phyloP scores from a whole-genome alignment of 2,113 vertebrate genomes.

The Mormyrus lacerda region DNA sequence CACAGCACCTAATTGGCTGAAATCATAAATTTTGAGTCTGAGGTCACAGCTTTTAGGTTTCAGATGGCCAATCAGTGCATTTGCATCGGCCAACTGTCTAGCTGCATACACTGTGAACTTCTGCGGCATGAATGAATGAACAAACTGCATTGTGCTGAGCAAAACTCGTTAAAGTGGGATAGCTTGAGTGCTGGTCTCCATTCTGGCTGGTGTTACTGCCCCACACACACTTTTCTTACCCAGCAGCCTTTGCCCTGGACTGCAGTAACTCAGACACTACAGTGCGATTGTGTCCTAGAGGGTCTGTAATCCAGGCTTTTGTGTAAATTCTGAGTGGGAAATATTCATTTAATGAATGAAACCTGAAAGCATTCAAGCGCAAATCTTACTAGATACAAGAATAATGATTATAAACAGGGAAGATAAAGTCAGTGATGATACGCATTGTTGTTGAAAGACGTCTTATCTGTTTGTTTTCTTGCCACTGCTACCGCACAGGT shows the following conservation, averaged over 20 bases:
- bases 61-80: not conserved
- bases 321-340: conserved; percentile 47
- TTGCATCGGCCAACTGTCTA: not conserved
- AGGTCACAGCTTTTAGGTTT: not conserved
- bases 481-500: conserved; percentile 36
- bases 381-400: conserved; percentile 41
- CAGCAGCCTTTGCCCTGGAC: conserved; percentile 50
- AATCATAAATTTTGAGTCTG: not conserved
- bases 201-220: conserved; percentile 14
- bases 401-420: conserved; percentile 45
- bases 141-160: not conserved
- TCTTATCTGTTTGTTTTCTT: conserved; percentile 15
- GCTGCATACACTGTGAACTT: not conserved
- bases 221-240: conserved; percentile 24
- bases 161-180: not conserved
- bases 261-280: conserved; percentile 44
- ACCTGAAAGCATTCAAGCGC: conserved; percentile 48
- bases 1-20: not conserved
- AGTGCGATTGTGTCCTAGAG: conserved; percentile 37
- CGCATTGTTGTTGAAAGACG: conserved; percentile 31
- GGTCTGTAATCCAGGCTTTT: conserved; percentile 25
- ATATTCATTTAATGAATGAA: conserved; percentile 53
- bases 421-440: conserved; percentile 27
- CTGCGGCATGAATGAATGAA: not conserved
- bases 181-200: conserved; percentile 18